Conservation (phyloP, 2,888 invertebrate genomes). For the Chaetogeoica ovagalla region DNA sequence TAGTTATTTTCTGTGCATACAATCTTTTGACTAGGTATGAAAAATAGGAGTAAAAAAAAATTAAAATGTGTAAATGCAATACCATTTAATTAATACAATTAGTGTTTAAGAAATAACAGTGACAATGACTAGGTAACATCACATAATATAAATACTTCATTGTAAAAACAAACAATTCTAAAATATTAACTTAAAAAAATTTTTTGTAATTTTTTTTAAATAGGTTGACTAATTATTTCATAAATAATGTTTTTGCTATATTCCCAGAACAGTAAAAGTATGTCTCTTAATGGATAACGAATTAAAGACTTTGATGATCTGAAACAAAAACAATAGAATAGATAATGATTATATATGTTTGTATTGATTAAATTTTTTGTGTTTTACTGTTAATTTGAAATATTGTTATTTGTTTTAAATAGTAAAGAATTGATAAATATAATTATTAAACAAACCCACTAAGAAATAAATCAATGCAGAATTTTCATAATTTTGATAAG, state of each 20-base stretch:
- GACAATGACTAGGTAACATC: slow-evolving; percentile 35
- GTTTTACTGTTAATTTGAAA: too few species aligned
- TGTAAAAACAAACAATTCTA: not conserved
- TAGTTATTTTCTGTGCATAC: too few species aligned
- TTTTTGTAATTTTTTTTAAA: slow-evolving; percentile 20
- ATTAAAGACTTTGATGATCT: slow-evolving; percentile 48
- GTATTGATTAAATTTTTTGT: not conserved
- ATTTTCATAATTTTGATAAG: too few species aligned
- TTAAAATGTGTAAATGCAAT: slow-evolving; percentile 7
- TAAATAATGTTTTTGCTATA: slow-evolving; percentile 46
- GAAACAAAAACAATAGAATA: slow-evolving; percentile 17
- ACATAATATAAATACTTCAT: not conserved
- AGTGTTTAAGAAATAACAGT: not conserved
- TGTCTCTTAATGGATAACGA: slow-evolving; percentile 39
- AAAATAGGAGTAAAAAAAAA: not conserved
- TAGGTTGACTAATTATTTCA: slow-evolving; percentile 42
- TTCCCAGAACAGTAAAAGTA: slow-evolving; percentile 40
- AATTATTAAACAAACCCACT: too few species aligned
- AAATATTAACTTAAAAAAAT: not conserved
- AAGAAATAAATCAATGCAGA: too few species aligned
- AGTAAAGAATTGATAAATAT: too few species aligned
- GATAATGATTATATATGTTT: not conserved
- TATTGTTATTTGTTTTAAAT: too few species aligned
- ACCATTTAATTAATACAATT: slow-evolving; percentile 41
- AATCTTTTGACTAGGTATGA: too few species aligned